Evolutionary conservation across 2,888 invertebrate species (phyloP).

Genomic region (Epinotia demarniana): DNA sequence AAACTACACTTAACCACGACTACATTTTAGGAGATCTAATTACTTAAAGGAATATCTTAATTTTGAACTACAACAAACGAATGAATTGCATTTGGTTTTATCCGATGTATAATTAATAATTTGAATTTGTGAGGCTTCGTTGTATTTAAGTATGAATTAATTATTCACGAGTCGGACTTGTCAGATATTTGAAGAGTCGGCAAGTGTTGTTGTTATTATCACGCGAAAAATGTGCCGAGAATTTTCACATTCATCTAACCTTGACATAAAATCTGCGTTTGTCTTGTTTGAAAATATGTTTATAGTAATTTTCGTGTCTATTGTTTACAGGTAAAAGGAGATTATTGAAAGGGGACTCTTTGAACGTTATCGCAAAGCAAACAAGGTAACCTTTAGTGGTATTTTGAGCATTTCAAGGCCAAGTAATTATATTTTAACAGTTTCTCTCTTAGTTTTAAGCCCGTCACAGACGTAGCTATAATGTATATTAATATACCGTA

Average conservation of each 20-base stretch:
- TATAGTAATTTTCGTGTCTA: slow-evolving; percentile 24
- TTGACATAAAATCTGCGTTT: slow-evolving; percentile 30
- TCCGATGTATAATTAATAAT: not conserved
- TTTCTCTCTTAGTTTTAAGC: not conserved
- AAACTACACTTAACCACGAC: not conserved
- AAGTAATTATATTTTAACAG: not conserved
- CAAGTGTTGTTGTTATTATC: slow-evolving; percentile 12
- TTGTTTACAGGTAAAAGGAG: slow-evolving; percentile 42
- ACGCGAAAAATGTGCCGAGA: slow-evolving; percentile 4
- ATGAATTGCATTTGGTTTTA: too few relatives aligned
- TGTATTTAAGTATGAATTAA: slow-evolving; percentile 3
- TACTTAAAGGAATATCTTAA: not conserved
- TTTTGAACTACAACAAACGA: not conserved
- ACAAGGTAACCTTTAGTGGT: slow-evolving; percentile 21
- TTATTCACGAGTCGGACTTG: not conserved
- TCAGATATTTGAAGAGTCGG: not conserved
- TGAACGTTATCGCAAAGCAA: slow-evolving; percentile 22
- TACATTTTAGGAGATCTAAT: not conserved
- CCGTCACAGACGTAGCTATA: too few relatives aligned
- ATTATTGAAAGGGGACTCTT: slow-evolving; percentile 13
- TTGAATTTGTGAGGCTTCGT: not conserved
- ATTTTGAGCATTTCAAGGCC: not conserved
- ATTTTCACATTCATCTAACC: slow-evolving; percentile 19
- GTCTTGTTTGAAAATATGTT: slow-evolving; percentile 16
- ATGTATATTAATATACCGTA: too few relatives aligned